Percentiles rank a stretch among this genome's conserved stretches.
phyloP scores from a whole-genome alignment of 2,113 vertebrate genomes.

The Stegastes partitus region DNA sequence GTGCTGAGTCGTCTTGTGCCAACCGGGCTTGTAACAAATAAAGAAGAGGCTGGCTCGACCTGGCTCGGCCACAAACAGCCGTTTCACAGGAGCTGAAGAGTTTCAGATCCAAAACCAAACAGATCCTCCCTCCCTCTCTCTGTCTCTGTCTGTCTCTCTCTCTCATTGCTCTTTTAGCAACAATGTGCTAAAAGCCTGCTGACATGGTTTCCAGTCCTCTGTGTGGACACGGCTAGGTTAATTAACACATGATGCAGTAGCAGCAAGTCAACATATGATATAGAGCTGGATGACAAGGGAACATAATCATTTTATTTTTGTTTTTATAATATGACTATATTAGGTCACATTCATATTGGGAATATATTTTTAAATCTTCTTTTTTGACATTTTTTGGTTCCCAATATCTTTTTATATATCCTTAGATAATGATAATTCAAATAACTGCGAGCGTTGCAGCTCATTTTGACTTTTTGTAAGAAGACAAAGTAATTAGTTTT shows the following conservation, averaged over 20 bases:
- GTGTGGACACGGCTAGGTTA: constrained; percentile 6
- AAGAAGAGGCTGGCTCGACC: constrained; percentile 49
- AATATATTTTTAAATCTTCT: not conserved
- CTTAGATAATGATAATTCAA: constrained; percentile 3
- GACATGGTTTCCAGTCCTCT: not conserved
- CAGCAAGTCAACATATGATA: not conserved
- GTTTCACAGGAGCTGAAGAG: constrained; percentile 61
- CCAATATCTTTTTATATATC: no score
- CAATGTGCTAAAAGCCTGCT: constrained; percentile 13
- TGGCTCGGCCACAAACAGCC: constrained; percentile 41
- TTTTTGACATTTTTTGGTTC: not conserved
- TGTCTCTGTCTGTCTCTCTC: not conserved
- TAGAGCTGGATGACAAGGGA: not conserved
- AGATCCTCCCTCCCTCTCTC: constrained; percentile 7
- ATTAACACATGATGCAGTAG: constrained; percentile 5
- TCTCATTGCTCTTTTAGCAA: constrained; percentile 19
- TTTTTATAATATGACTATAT: not conserved
- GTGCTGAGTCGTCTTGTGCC: constrained; percentile 43
- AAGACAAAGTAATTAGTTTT: constrained; percentile 34
- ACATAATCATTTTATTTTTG: not conserved
- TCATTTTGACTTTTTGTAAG: constrained; percentile 16
- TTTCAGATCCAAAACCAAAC: constrained; percentile 55
- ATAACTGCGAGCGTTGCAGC: not conserved
- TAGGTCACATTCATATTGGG: not conserved
- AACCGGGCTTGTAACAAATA: constrained; percentile 61